Conservation (phyloP, 2,888 invertebrate species). For the Liodrosophila aerea region DNA sequence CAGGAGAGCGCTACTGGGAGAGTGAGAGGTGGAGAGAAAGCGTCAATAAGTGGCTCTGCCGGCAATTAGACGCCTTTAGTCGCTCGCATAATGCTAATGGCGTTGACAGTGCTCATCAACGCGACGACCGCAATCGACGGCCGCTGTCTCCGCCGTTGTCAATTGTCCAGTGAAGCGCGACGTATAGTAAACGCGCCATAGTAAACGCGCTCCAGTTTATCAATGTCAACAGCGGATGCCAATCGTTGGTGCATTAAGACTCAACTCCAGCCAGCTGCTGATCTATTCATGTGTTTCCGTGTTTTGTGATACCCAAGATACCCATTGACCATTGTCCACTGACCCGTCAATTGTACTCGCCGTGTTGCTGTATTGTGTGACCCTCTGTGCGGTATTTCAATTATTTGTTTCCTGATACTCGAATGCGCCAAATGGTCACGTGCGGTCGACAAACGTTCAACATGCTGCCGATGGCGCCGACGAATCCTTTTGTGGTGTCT, state of each 20-base stretch:
- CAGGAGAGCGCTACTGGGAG: constrained; percentile 7
- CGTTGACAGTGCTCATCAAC: constrained; percentile 76
- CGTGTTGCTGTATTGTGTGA: constrained; percentile 27
- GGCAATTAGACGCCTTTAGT: constrained; percentile 76
- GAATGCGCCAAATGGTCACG: constrained; percentile 81
- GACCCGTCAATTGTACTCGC: constrained; percentile 26
- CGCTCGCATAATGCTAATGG: constrained; percentile 78
- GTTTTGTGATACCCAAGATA: constrained; percentile 14
- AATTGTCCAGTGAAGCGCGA: constrained; percentile 73
- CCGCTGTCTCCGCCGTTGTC: constrained; percentile 30
- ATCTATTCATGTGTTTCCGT: constrained; percentile 31
- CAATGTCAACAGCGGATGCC: constrained; percentile 75
- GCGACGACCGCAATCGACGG: constrained; percentile 70
- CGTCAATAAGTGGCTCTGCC: constrained; percentile 10
- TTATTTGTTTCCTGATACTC: constrained; percentile 33
- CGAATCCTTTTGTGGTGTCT: constrained; percentile 80
- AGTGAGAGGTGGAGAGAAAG: constrained; percentile 12
- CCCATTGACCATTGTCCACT: constrained; percentile 21
- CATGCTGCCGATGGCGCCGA: constrained; percentile 96
- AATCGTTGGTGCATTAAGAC: constrained; percentile 66
- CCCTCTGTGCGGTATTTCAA: constrained; percentile 44
- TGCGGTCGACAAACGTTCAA: constrained; percentile 82
- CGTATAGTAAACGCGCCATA: constrained; percentile 52
- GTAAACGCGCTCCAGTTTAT: constrained; percentile 64
- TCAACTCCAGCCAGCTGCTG: constrained; percentile 22